phyloP scores from a whole-genome alignment of 2,888 invertebrate genomes.

The Drosophila greeni region DNA sequence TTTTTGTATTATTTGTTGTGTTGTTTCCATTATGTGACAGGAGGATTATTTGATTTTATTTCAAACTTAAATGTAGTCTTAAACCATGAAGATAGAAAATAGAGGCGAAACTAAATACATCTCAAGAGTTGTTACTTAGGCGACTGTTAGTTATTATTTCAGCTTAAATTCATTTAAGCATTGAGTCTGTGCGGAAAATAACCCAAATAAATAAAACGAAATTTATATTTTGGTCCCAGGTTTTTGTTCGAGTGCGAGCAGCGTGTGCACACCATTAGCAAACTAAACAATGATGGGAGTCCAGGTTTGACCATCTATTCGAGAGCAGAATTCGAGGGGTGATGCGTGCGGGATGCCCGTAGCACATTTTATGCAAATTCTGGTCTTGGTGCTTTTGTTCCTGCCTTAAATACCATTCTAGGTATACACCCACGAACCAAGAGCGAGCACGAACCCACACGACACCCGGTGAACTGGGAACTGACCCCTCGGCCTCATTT shows the following conservation, averaged over 20 bases:
- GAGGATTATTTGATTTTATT: neutral
- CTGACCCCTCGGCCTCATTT: slow-evolving; percentile 22
- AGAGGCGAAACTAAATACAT: no score
- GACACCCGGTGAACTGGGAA: slow-evolving; percentile 20
- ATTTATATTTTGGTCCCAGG: neutral
- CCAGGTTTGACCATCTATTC: slow-evolving; percentile 15
- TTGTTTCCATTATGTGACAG: neutral
- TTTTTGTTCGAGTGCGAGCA: slow-evolving; percentile 5
- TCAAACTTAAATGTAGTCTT: no score
- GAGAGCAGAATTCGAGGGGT: neutral
- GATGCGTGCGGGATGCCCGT: slow-evolving; percentile 41
- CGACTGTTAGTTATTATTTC: neutral
- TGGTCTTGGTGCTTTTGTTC: slow-evolving; percentile 26
- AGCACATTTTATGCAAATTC: slow-evolving; percentile 68
- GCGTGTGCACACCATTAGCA: slow-evolving; percentile 57
- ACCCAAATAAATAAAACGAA: neutral
- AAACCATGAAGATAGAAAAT: no score
- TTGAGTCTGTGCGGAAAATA: neutral
- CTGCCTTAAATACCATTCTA: slow-evolving; percentile 40
- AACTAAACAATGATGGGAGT: slow-evolving; percentile 59
- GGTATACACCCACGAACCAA: slow-evolving; percentile 30
- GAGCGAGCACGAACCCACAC: slow-evolving; percentile 23
- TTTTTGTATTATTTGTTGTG: neutral
- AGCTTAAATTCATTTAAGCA: neutral
- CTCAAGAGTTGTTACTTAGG: no score